These are phyloP conservation scores for Leptinotarsa juncta DNA, from an alignment of 2,888 invertebrate species.

Conservation along the genomic window DNA sequence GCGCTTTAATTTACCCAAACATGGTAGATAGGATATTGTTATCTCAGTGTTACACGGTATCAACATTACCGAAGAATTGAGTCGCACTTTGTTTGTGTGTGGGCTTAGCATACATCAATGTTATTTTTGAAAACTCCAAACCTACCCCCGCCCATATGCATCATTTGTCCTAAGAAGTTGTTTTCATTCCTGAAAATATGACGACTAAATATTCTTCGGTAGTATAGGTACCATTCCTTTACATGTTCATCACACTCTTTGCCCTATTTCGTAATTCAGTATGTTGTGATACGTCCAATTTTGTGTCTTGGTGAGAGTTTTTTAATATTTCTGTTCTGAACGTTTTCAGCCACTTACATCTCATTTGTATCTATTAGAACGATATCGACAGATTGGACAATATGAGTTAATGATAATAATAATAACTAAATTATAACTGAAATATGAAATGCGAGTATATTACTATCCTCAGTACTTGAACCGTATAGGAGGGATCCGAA, in stretches of 20 bases:
- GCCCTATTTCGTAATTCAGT: slow-evolving; percentile 26
- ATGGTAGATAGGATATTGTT: slow-evolving; percentile 62
- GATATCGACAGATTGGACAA: neutral
- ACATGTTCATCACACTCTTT: slow-evolving; percentile 37
- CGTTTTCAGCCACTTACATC: slow-evolving; percentile 4
- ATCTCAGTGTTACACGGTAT: slow-evolving; percentile 49
- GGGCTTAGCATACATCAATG: too few relatives aligned
- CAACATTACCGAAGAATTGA: slow-evolving; percentile 38
- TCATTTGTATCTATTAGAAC: slow-evolving; percentile 4
- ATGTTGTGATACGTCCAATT: slow-evolving; percentile 29
- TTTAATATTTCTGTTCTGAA: neutral
- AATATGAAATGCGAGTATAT: neutral
- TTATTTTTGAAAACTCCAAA: too few relatives aligned
- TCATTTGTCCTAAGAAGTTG: too few relatives aligned
- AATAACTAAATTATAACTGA: too few relatives aligned
- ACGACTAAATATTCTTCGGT: slow-evolving; percentile 34
- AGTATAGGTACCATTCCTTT: slow-evolving; percentile 26
- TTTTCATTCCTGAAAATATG: neutral
- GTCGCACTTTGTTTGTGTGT: neutral
- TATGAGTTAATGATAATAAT: neutral
- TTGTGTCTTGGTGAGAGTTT: neutral
- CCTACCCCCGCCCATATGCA: too few relatives aligned
- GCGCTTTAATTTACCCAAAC: slow-evolving; percentile 67
- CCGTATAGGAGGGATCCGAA: too few relatives aligned
- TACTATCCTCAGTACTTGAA: too few relatives aligned